Conservation (phyloP, 2,888 invertebrate genomes). For the Cerceris rybyensis region DNA sequence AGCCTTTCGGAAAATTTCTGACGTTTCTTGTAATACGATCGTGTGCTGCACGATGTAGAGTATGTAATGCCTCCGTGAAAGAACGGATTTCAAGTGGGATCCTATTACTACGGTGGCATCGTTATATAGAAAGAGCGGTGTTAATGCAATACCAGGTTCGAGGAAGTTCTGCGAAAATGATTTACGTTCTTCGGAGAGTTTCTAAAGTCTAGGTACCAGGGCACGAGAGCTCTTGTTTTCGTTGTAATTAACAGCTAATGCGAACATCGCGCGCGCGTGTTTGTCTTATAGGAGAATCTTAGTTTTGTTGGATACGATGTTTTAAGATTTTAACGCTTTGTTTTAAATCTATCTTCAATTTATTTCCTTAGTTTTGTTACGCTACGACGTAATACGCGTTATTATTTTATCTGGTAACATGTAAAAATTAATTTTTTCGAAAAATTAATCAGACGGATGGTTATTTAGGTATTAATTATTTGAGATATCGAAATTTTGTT, state of each 20-base stretch:
- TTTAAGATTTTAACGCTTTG: too few species aligned
- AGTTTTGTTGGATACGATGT: too few species aligned
- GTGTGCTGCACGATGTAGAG: constrained; percentile 17
- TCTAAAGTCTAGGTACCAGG: neutral
- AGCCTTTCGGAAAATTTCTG: constrained; percentile 51
- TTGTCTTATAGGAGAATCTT: too few species aligned
- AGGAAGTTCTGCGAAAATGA: constrained; percentile 25
- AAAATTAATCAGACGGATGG: too few species aligned
- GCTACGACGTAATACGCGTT: too few species aligned
- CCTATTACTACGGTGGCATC: constrained; percentile 42
- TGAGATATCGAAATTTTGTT: too few species aligned
- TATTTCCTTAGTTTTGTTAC: too few species aligned
- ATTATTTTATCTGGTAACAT: too few species aligned
- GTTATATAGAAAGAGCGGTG: constrained; percentile 38
- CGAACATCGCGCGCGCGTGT: too few species aligned
- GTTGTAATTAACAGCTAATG: neutral
- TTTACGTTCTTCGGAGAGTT: constrained; percentile 17
- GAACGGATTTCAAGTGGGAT: constrained; percentile 49
- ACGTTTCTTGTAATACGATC: constrained; percentile 53
- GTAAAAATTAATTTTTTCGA: too few species aligned
- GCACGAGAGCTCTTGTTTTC: neutral
- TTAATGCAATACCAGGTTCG: constrained; percentile 27
- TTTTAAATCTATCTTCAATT: too few species aligned
- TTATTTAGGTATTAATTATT: too few species aligned
- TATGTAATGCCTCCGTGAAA: constrained; percentile 33